Evolutionary conservation across 2,888 invertebrate species (phyloP), one percentile per base, ranked within the genome.

Genomic region (Eupsilia transversa): DNA sequence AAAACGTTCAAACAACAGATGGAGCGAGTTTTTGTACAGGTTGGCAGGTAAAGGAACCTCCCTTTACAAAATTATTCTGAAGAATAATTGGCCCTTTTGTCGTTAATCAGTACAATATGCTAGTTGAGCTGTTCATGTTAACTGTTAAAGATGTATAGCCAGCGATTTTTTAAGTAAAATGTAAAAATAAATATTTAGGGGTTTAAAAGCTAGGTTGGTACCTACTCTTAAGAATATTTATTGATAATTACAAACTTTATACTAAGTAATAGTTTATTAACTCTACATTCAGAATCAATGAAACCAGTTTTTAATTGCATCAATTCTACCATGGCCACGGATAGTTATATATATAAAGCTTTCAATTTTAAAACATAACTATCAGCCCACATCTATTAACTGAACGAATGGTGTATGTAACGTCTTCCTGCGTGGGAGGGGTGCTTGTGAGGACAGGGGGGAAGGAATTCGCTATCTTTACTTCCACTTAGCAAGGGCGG

Each of bases 1-100:
- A 92, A 89, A 91, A 84, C 82, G 87, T 86, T 89, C 87, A 86
- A 90, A 91, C 91, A 89, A 90, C 86, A 86, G 86, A 87, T 83
- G 82, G 84, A 86, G 89, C 68, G 84, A 86, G 89, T 92, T 93
- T 92, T 89, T 89, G 66, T 84, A 46, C 65, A 66, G 43, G 72
- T 75, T 75, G 76, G 82, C 92, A 92, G 92, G 91, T 92, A 93
- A 86, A 87, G 79, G 79, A 68, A 72, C 83, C 82, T 82, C 78
- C 72, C 78, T 83, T 82, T 71, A 82, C 70, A 79, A 79, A 71
- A 65, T 65, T 38, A 72, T 77, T 80, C 33, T 49, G 46, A 72
- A 79, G 71, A 82, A 73, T 72, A 63, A 41, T 72, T 70, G 66
- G 33, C 33, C 56, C 56, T 74, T 74, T 71, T 69, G 57, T 59